Evolutionary conservation across 1,140 invertebrate genomes (phyloP).

Genomic region (Ruditapes philippinarum): DNA sequence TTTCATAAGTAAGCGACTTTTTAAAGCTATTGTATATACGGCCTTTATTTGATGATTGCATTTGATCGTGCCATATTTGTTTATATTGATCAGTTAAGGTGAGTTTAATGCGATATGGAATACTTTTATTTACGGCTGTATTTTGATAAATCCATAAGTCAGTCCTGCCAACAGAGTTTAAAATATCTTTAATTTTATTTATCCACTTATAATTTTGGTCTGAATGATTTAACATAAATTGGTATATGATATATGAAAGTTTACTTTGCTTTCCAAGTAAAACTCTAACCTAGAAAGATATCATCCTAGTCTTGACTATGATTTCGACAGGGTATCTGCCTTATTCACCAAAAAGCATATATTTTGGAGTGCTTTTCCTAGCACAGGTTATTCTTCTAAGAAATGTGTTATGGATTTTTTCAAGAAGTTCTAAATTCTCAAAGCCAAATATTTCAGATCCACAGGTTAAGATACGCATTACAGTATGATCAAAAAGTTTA

Average conservation of each 20-base stretch:
- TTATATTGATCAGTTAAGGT: too few relatives aligned
- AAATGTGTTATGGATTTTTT: conserved; percentile 22
- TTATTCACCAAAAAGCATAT: neutral
- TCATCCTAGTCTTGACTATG: neutral
- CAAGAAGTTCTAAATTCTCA: conserved; percentile 23
- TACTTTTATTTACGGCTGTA: neutral
- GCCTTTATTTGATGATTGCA: too few relatives aligned
- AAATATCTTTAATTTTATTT: conserved; percentile 30
- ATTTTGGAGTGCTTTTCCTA: neutral
- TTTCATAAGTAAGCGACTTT: too few relatives aligned
- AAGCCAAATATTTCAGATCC: conserved; percentile 35
- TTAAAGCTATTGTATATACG: too few relatives aligned
- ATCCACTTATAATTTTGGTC: conserved; percentile 6
- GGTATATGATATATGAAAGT: neutral
- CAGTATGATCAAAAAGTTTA: conserved; percentile 9
- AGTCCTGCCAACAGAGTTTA: neutral
- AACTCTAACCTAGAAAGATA: neutral
- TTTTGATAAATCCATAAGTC: conserved; percentile 15
- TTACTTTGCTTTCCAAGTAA: neutral
- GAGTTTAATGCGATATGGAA: too few relatives aligned
- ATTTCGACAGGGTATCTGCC: neutral
- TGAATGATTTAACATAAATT: neutral
- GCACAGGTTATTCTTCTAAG: conserved; percentile 1
- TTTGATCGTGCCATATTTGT: too few relatives aligned
- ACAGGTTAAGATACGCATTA: conserved; percentile 17